These are phyloP conservation scores for Plotosus lineatus DNA, from an alignment of 2,113 vertebrate genomes.

Conservation along the genomic window DNA sequence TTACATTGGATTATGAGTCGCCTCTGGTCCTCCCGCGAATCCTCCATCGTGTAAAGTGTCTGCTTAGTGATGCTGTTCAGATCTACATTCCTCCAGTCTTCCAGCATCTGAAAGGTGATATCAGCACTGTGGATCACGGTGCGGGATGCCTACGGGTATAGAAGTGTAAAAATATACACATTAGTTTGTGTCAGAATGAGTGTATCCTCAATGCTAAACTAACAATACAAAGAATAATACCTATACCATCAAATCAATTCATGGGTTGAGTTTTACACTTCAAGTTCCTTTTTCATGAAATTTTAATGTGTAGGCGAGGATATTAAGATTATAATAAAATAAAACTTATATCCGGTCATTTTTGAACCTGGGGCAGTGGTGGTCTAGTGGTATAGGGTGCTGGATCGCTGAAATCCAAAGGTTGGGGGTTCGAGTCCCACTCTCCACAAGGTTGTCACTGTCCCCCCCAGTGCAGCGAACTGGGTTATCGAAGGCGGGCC, in stretches of 20 bases:
- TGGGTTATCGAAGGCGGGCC: no score
- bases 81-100: constrained; percentile 99
- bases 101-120: constrained; percentile 99
- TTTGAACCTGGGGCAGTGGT: no score
- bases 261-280: not conserved
- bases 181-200: not conserved
- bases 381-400: no score
- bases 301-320: not conserved
- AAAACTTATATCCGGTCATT: no score
- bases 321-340: not conserved
- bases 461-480: no score
- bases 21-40: constrained; percentile 91
- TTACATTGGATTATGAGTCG: constrained; percentile 95
- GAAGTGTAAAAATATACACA: not conserved
- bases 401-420: no score
- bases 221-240: constrained; percentile 50
- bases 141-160: constrained; percentile 82
- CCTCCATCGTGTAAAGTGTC: constrained; percentile 98
- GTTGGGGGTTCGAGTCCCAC: no score
- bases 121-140: constrained; percentile 99
- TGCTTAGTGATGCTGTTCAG: constrained; percentile 99
- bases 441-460: no score
- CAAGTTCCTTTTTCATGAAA: not conserved
- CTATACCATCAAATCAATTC: not conserved
- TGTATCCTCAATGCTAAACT: not conserved